phyloP scores from a whole-genome alignment of 2,888 invertebrate species.

The Adelognathus sp. region DNA sequence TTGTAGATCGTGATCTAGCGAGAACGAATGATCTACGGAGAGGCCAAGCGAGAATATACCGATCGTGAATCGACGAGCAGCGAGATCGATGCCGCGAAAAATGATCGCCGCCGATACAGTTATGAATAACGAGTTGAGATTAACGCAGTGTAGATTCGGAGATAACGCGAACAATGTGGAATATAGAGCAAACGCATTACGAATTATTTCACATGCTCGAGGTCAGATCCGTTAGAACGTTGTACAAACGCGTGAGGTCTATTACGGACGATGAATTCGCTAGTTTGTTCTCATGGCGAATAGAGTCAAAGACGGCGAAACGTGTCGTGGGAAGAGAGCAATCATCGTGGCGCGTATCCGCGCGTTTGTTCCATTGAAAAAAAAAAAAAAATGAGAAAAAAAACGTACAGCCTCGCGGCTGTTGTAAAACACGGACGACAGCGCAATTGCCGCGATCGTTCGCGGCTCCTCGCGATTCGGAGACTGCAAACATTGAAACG shows the following conservation, averaged over 20 bases:
- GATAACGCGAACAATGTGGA: background rate
- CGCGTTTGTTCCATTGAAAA: conserved; percentile 23
- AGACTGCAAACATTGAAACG: conserved; percentile 9
- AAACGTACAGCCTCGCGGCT: background rate
- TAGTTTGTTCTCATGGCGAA: conserved; percentile 14
- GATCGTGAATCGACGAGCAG: conserved; percentile 2
- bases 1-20: conserved; percentile 40
- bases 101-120: background rate
- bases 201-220: conserved; percentile 36
- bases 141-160: background rate
- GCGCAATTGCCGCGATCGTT: background rate
- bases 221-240: conserved; percentile 46
- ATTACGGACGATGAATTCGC: conserved; percentile 40
- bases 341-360: conserved; percentile 28
- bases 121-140: background rate
- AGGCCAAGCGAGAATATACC: background rate
- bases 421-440: conserved; percentile 1
- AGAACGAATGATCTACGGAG: background rate
- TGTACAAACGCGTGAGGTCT: background rate
- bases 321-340: conserved; percentile 48
- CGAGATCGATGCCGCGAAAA: background rate
- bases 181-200: background rate
- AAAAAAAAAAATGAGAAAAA: too few species aligned
- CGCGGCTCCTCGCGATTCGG: background rate
- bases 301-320: conserved; percentile 12